Evolutionary conservation across 2,113 vertebrate species (phyloP).

Genomic region (Scophthalmus maximus): DNA sequence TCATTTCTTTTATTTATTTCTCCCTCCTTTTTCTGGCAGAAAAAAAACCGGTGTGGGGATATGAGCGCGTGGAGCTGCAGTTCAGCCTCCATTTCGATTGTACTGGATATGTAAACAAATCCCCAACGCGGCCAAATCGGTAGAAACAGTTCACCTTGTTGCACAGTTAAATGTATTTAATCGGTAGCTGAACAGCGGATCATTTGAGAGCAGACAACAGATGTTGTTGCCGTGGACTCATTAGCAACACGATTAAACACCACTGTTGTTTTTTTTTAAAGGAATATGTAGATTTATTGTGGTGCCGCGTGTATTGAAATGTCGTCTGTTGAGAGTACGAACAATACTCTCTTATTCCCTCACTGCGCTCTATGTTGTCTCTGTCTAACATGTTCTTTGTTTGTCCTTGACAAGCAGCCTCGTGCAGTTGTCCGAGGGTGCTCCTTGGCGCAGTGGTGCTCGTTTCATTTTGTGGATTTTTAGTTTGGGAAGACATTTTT

Average conservation of each 20-base stretch:
- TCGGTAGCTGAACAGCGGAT: not conserved
- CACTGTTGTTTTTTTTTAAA: conserved; percentile 27
- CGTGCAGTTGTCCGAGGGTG: conserved; percentile 36
- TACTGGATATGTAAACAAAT: not conserved
- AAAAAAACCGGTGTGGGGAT: conserved; percentile 16
- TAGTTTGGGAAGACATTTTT: conserved; percentile 20
- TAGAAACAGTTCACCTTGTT: not conserved
- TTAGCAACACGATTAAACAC: conserved; percentile 4
- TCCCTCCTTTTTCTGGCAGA: conserved; percentile 21
- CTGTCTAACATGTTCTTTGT: conserved; percentile 45
- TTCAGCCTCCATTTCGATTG: not conserved
- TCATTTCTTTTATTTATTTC: conserved; percentile 49
- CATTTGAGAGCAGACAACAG: conserved; percentile 15
- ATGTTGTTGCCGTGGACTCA: conserved; percentile 24
- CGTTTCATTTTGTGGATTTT: conserved; percentile 23
- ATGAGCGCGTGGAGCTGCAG: not conserved
- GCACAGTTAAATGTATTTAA: not conserved
- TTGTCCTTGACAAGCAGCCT: conserved; percentile 62
- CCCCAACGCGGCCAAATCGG: not conserved
- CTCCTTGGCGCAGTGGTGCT: conserved; percentile 13
- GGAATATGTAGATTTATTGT: conserved; percentile 15
- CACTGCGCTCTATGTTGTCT: conserved; percentile 25
- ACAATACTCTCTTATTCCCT: conserved; percentile 2
- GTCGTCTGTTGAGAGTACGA: not conserved
- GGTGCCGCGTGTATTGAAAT: conserved; percentile 8